phyloP scores from a whole-genome alignment of 2,113 vertebrate genomes.

The Jaculus jaculus region DNA sequence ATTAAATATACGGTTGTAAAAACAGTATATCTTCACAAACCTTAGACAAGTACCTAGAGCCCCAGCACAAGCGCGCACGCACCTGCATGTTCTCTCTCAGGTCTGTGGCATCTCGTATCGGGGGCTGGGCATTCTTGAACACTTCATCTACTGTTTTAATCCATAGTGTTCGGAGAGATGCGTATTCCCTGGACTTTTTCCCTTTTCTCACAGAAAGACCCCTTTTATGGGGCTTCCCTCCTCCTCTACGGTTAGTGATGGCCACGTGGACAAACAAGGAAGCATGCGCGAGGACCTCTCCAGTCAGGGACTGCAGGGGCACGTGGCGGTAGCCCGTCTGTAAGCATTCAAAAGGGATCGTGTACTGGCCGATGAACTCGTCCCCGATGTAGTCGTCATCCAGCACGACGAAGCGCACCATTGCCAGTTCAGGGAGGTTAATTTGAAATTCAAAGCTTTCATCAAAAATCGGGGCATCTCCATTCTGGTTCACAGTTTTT shows the following conservation, averaged over 20 bases:
- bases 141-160: conserved; percentile 96
- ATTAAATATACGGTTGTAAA: not conserved
- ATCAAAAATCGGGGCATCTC: conserved; percentile 97
- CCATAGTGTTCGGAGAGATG: conserved; percentile 94
- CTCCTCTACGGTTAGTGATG: conserved; percentile 97
- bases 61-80: conserved; percentile 64
- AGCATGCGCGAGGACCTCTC: conserved; percentile 93
- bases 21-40: not conserved
- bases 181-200: conserved; percentile 95
- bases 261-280: conserved; percentile 97
- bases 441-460: conserved; percentile 99
- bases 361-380: conserved; percentile 97
- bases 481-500: conserved; percentile 96
- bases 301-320: conserved; percentile 94
- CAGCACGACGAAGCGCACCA: conserved; percentile 98
- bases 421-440: conserved; percentile 96
- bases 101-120: conserved; percentile 95
- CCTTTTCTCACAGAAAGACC: conserved; percentile 97
- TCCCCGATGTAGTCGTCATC: conserved; percentile 99
- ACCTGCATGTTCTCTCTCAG: conserved; percentile 99
- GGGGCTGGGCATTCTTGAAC: conserved; percentile 94
- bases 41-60: not conserved
- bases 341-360: conserved; percentile 98
- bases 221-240: conserved; percentile 97
- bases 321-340: conserved; percentile 97